These are phyloP conservation scores for Rostratula benghalensis DNA, from an alignment of 2,113 vertebrate species.

Conservation along the genomic window DNA sequence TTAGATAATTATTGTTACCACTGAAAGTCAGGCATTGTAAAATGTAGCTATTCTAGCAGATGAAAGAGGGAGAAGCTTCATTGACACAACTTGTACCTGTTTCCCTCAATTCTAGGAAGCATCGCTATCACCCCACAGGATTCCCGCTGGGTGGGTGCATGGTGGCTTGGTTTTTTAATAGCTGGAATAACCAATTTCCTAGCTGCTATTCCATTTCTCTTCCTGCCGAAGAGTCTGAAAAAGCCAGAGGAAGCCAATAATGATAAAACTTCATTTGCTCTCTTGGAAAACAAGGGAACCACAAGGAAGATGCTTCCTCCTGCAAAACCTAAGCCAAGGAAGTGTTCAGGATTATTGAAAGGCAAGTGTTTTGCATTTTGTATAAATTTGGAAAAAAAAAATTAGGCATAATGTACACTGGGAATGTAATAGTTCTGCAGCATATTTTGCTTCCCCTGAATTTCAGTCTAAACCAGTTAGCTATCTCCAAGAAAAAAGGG, in stretches of 20 bases:
- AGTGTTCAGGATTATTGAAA: not conserved
- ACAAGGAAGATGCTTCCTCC: not conserved
- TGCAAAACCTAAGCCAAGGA: not conserved
- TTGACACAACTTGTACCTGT: not conserved
- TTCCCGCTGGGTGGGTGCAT: slow-evolving; percentile 93
- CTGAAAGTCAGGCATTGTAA: not conserved
- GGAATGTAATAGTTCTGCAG: not conserved
- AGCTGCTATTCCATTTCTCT: slow-evolving; percentile 88
- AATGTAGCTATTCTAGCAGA: not conserved
- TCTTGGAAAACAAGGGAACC: not conserved
- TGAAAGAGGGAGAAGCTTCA: not conserved
- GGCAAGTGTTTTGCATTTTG: slow-evolving; percentile 49
- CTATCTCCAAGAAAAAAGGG: not conserved
- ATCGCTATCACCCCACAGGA: slow-evolving; percentile 88
- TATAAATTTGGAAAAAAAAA: not conserved
- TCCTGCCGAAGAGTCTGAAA: slow-evolving; percentile 81
- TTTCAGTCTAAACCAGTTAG: not conserved
- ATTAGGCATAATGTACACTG: rapidly evolving
- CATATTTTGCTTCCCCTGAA: not conserved
- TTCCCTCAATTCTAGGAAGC: slow-evolving; percentile 73
- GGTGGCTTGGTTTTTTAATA: slow-evolving; percentile 90
- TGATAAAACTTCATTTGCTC: not conserved
- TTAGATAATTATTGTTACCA: not conserved
- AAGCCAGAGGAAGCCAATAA: slow-evolving; percentile 36
- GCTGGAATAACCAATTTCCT: slow-evolving; percentile 72